Percentiles rank a stretch among this genome's conserved stretches.
Evolutionary conservation across 2,113 vertebrate genomes (phyloP).

Genomic region (Gorilla gorilla): DNA sequence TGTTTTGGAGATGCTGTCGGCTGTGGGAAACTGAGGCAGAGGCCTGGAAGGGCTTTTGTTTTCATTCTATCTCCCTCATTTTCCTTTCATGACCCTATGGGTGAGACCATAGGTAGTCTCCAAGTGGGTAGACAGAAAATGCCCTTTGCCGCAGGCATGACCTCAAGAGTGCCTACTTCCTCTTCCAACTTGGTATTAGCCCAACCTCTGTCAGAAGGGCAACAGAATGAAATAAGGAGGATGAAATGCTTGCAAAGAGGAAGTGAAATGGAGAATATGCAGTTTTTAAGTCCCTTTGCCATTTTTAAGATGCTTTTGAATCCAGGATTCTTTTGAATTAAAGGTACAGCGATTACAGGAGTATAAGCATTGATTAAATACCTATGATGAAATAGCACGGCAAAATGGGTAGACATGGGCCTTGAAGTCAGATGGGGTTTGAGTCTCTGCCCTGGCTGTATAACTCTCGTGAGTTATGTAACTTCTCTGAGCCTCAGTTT

Average conservation of each 20-base stretch:
- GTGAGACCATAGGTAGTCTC: background rate
- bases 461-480: background rate
- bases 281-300: background rate
- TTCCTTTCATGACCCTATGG: background rate
- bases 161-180: background rate
- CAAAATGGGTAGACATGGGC: background rate
- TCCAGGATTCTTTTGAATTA: background rate
- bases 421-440: background rate
- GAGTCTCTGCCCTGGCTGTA: background rate
- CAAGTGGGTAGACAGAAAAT: background rate
- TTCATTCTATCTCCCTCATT: accelerated
- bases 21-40: background rate
- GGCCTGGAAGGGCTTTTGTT: background rate
- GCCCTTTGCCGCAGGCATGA: accelerated
- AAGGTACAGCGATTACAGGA: background rate
- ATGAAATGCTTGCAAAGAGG: background rate
- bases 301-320: background rate
- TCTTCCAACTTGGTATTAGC: background rate
- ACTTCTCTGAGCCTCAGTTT: background rate
- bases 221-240: background rate
- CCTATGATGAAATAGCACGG: background rate
- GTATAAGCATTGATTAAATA: background rate
- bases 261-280: background rate
- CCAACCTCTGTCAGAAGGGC: background rate
- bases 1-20: background rate